phyloP scores from a whole-genome alignment of 2,113 vertebrate species.

The Propithecus coquereli region DNA sequence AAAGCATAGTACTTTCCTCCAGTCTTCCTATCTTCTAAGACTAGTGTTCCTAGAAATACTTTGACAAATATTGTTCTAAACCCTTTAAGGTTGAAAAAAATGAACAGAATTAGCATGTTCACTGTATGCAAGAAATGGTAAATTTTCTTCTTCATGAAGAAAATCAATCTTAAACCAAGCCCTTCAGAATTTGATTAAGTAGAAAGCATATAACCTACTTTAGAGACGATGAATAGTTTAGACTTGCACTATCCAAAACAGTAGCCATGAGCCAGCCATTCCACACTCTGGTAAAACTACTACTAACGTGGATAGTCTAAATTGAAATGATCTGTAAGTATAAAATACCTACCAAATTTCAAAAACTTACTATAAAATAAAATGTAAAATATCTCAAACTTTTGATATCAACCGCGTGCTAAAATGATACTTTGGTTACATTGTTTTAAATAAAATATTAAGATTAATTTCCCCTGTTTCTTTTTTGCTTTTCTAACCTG shows the following conservation, averaged over 20 bases:
- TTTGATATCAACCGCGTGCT: background rate
- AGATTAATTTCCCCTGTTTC: background rate
- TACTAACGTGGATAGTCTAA: background rate
- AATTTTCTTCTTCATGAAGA: background rate
- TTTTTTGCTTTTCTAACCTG: background rate
- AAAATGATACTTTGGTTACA: background rate
- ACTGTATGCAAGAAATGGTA: background rate
- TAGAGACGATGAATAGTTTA: background rate
- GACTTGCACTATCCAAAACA: background rate
- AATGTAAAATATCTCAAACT: background rate
- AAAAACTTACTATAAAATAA: background rate
- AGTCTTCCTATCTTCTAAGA: slow-evolving; percentile 20
- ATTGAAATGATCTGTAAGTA: background rate
- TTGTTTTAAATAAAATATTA: background rate
- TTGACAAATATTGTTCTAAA: background rate
- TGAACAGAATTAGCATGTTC: background rate
- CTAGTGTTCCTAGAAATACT: background rate
- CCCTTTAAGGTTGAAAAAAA: background rate
- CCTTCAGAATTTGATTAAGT: background rate
- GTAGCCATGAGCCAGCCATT: background rate
- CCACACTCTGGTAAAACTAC: background rate
- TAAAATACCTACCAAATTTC: background rate
- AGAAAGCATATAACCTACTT: background rate
- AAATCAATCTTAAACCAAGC: background rate
- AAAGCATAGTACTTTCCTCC: background rate